Conservation (phyloP, 2,113 vertebrate species). For the Jacana jacana region DNA sequence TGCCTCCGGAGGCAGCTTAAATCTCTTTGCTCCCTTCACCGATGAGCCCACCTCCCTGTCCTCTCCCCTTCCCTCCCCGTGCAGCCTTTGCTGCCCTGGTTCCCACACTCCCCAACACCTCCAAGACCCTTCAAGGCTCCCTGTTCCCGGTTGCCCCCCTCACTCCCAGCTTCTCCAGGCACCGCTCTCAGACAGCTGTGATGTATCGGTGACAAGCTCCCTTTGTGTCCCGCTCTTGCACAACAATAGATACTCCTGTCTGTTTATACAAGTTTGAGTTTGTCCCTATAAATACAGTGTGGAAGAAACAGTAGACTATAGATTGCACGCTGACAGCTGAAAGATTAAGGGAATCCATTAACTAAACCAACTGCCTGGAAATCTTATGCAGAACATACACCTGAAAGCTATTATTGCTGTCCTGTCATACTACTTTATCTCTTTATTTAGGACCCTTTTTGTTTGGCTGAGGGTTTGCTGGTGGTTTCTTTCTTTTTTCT, state of each 20-base stretch:
- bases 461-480: slow-evolving; percentile 16
- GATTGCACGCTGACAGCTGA: slow-evolving; percentile 67
- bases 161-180: background rate
- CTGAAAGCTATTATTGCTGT: slow-evolving; percentile 62
- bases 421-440: slow-evolving; percentile 56
- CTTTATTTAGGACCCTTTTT: slow-evolving; percentile 62
- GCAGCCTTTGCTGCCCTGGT: background rate
- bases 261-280: slow-evolving; percentile 72
- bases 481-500: background rate
- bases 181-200: slow-evolving; percentile 45
- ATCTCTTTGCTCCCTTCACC: fast-evolving
- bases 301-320: slow-evolving; percentile 65
- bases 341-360: slow-evolving; percentile 70
- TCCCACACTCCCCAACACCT: slow-evolving; percentile 35
- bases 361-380: slow-evolving; percentile 68
- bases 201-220: slow-evolving; percentile 63
- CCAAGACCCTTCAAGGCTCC: background rate
- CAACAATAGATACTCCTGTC: slow-evolving; percentile 70
- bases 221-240: slow-evolving; percentile 57
- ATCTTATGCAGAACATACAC: slow-evolving; percentile 62
- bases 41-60: background rate
- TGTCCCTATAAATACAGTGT: slow-evolving; percentile 62
- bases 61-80: background rate
- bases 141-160: background rate
- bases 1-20: background rate